Base-by-base conservation (phyloP, 2,797 vertebrate species). In the Oryzias dopingdopingensis region DNA sequence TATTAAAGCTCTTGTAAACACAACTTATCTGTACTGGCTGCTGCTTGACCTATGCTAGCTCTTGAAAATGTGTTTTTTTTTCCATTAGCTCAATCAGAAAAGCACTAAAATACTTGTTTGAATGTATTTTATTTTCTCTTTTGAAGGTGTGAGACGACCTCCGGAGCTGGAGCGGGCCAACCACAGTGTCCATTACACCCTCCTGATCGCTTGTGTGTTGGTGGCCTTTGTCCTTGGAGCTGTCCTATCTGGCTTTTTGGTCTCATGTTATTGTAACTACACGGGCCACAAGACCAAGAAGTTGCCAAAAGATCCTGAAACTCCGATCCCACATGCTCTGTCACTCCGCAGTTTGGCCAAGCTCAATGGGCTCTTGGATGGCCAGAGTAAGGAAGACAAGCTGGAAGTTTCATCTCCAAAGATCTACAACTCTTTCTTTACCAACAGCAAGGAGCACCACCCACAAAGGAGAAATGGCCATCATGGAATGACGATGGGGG, bases 221-320 rank as follows among this genome's bases (percentile, higher is more conserved):
- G 94, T 95, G 50, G 94, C 95, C 24, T 97, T 96, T 4, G 87
- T 93, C 67, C 74, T 97, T 42, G 95, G 95, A 15, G 95, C 94
- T 32, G 93, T 94, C n/a, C 90, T 95, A 22, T 96, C 95, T 0
- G 95, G 94, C 24, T 92, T 97, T 57, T 83, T 96, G 37, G 94
- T 97, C 29, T 96, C 95, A 61, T 96, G 95, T 72, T 95, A 94
- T 70, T 97, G 95, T 68, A 95, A 92, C 82, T 93, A 93, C 62
- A 84, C 90, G 0, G 87, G 92, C 44, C 90, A 91, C 78, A 93
- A 91, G 77, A 90, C 88, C 60, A 93, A 90, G 70, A 91, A 85
- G 58, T 52, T 90, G 16, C 81, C 88, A 16, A 96, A 95, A 70
- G 95, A 95, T 67, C 89, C 94, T 0, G 95, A 97, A 80, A 86